A percentile compares a stretch with the other conserved stretches of the same genome.
Evolutionary conservation across 2,113 vertebrate genomes (phyloP).

Genomic region (Copsychus sechellarum): DNA sequence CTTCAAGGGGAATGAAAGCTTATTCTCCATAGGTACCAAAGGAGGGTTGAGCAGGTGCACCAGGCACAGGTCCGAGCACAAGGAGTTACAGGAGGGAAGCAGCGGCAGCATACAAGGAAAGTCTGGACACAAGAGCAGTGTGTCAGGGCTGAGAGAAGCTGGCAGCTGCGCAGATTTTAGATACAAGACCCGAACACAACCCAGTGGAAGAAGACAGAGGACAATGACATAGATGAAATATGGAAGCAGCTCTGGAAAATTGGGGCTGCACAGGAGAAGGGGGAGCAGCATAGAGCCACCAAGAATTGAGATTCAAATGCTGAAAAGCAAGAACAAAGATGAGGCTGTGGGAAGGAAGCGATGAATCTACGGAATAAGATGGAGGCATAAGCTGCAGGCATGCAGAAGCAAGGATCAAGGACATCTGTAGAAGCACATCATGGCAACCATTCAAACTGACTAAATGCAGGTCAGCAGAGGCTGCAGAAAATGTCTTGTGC

Average conservation of each 20-base stretch:
- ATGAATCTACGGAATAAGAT: not conserved
- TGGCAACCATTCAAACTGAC: not conserved
- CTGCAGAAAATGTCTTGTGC: not conserved
- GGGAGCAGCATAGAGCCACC: not conserved
- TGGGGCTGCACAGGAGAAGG: not conserved
- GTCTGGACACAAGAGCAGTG: not conserved
- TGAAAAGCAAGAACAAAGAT: not conserved
- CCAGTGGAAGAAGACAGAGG: not conserved
- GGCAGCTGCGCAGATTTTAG: not conserved
- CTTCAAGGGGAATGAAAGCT: not conserved
- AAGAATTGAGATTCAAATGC: not conserved
- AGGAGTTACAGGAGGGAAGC: not conserved
- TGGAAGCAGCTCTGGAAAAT: not conserved
- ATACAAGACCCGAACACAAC: not conserved
- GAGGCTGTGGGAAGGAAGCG: not conserved
- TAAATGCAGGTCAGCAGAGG: not conserved
- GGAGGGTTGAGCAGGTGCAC: not conserved
- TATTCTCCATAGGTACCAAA: not conserved
- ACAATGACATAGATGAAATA: not conserved
- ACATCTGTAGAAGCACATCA: not conserved
- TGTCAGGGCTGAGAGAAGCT: not conserved
- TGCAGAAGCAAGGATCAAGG: not conserved
- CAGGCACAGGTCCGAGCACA: not conserved
- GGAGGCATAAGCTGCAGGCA: not conserved
- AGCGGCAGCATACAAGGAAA: not conserved